Conservation (phyloP, 1,140 invertebrate genomes). For the Charaxes varanes region DNA sequence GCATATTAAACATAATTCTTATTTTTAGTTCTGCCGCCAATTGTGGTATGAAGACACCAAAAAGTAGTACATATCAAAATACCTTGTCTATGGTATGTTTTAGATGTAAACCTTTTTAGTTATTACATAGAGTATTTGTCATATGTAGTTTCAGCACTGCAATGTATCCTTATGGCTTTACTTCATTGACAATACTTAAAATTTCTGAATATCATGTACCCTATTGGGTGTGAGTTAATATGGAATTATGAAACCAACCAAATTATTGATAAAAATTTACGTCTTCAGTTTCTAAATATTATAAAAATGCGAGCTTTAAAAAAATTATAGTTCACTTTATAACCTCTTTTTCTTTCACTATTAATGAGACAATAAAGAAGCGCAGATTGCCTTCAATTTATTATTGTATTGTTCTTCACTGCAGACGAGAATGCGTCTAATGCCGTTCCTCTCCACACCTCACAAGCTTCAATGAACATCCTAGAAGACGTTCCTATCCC, state of each 20-base stretch:
- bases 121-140: slow-evolving; percentile 26
- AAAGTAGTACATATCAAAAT: slow-evolving; percentile 36
- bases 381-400: not conserved
- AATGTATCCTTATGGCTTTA: slow-evolving; percentile 11
- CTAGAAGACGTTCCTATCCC: slow-evolving; percentile 25
- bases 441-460: slow-evolving; percentile 46
- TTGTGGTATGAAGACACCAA: slow-evolving; percentile 52
- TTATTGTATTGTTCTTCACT: slow-evolving; percentile 24
- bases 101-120: slow-evolving; percentile 20
- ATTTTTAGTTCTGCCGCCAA: slow-evolving; percentile 63
- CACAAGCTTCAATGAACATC: slow-evolving; percentile 54
- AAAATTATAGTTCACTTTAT: too few species aligned
- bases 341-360: too few species aligned
- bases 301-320: not conserved
- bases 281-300: slow-evolving; percentile 20
- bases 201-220: too few species aligned
- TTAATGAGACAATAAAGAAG: not conserved
- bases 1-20: slow-evolving; percentile 29
- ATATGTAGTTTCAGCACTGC: slow-evolving; percentile 30
- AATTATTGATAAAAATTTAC: slow-evolving; percentile 1
- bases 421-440: slow-evolving; percentile 32
- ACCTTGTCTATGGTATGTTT: slow-evolving; percentile 46
- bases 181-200: too few species aligned
- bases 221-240: too few species aligned
- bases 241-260: too few species aligned